Evolutionary conservation across 2,113 vertebrate species (phyloP).

Genomic region (Vanacampus margaritifer): DNA sequence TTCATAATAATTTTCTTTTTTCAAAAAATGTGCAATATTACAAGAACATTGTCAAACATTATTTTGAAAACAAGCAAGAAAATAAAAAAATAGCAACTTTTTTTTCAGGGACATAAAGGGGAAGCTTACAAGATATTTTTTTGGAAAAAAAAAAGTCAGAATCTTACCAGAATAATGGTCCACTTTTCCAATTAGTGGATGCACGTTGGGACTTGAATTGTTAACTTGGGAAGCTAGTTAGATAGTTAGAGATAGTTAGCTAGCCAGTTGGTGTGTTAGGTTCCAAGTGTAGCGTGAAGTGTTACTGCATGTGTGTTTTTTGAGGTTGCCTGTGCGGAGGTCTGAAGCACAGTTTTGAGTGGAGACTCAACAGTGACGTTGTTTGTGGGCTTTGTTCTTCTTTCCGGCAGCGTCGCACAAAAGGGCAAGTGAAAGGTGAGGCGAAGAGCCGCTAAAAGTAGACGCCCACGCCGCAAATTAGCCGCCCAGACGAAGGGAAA

Average conservation of each 20-base stretch:
- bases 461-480: neutral
- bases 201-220: too few relatives aligned
- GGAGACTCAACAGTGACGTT: neutral
- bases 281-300: neutral
- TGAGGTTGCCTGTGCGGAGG: neutral
- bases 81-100: too few relatives aligned
- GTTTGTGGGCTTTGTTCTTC: neutral
- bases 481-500: slow-evolving; percentile 12
- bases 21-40: too few relatives aligned
- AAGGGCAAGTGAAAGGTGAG: neutral
- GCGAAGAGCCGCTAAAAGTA: neutral
- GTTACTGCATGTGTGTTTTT: neutral
- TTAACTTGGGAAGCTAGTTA: neutral
- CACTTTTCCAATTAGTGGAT: too few relatives aligned
- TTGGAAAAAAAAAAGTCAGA: too few relatives aligned
- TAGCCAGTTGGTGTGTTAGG: neutral
- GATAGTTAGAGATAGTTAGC: too few relatives aligned
- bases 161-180: too few relatives aligned
- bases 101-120: too few relatives aligned
- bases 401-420: neutral
- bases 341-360: neutral
- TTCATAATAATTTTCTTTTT: too few relatives aligned
- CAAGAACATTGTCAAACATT: too few relatives aligned
- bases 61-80: too few relatives aligned
- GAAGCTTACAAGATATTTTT: too few relatives aligned